Percentiles rank a stretch among this genome's conserved stretches.
phyloP scores from a whole-genome alignment of 2,888 invertebrate species.

The Chrysodeixis includens region DNA sequence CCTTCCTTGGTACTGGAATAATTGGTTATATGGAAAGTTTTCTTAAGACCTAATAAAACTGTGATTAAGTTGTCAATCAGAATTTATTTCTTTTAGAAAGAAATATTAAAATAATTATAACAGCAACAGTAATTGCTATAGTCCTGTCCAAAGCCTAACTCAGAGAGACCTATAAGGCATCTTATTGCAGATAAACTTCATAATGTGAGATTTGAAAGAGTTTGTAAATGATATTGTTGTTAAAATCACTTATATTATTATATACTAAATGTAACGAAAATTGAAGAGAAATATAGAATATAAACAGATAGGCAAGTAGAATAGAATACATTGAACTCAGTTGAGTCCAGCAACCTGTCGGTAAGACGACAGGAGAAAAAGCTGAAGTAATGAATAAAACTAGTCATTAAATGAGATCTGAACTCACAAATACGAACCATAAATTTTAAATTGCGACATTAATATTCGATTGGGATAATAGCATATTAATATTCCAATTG shows the following conservation, averaged over 20 bases:
- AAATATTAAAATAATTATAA: slow-evolving; percentile 23
- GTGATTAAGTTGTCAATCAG: neutral
- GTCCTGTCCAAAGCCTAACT: neutral
- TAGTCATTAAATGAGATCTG: neutral
- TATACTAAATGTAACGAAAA: no score
- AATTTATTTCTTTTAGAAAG: slow-evolving; percentile 7
- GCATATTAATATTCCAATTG: slow-evolving; percentile 26
- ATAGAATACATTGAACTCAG: neutral
- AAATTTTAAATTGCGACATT: slow-evolving; percentile 35
- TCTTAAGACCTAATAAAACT: neutral
- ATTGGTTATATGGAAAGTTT: neutral
- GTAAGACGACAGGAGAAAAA: neutral
- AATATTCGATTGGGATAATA: slow-evolving; percentile 17
- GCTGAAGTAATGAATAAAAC: neutral
- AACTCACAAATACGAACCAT: slow-evolving; percentile 24
- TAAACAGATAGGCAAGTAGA: neutral
- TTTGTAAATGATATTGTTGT: no score
- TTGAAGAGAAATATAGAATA: no score
- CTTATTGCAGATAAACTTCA: no score
- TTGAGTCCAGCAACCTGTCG: neutral
- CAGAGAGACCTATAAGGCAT: no score
- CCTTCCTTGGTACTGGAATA: neutral
- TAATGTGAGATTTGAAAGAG: no score
- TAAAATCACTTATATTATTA: no score
- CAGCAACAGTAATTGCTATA: neutral